Evolutionary conservation across 2,113 vertebrate species (phyloP).

Genomic region (Equus quagga): DNA sequence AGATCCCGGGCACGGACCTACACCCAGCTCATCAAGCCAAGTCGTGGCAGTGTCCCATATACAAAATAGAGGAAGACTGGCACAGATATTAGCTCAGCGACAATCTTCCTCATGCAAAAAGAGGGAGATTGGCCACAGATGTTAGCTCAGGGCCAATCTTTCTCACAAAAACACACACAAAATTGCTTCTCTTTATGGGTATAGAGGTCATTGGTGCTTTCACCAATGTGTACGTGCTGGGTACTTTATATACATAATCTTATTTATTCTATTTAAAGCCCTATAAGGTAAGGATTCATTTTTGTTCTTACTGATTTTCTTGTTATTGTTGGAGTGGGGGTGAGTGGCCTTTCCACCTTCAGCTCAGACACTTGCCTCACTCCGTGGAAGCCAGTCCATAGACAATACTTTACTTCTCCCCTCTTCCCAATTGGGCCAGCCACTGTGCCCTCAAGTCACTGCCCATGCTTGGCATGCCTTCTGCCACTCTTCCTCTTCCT

Average conservation of each 20-base stretch:
- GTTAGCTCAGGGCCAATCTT: too few species aligned
- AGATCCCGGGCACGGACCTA: too few species aligned
- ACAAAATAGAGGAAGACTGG: too few species aligned
- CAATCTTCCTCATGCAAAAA: too few species aligned
- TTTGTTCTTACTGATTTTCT: not conserved
- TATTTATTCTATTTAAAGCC: not conserved
- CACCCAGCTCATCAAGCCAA: too few species aligned
- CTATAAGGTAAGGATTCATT: not conserved
- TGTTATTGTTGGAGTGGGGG: not conserved
- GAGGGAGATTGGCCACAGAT: too few species aligned
- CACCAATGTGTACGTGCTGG: not conserved
- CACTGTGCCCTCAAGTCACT: not conserved
- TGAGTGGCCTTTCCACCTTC: not conserved
- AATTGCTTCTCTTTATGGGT: not conserved
- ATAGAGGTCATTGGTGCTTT: not conserved
- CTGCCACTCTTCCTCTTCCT: not conserved
- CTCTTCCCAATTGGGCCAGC: not conserved
- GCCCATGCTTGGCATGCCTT: not conserved
- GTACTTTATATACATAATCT: not conserved
- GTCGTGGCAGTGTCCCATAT: too few species aligned
- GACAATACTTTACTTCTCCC: not conserved
- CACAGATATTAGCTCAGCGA: too few species aligned
- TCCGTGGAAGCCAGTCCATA: not conserved
- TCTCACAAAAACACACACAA: not conserved
- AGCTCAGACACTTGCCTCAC: not conserved